Percentiles rank a stretch among this genome's conserved stretches.
These are phyloP conservation scores for Etia nguti DNA, from an alignment of 2,113 vertebrate species.

Conservation along the genomic window DNA sequence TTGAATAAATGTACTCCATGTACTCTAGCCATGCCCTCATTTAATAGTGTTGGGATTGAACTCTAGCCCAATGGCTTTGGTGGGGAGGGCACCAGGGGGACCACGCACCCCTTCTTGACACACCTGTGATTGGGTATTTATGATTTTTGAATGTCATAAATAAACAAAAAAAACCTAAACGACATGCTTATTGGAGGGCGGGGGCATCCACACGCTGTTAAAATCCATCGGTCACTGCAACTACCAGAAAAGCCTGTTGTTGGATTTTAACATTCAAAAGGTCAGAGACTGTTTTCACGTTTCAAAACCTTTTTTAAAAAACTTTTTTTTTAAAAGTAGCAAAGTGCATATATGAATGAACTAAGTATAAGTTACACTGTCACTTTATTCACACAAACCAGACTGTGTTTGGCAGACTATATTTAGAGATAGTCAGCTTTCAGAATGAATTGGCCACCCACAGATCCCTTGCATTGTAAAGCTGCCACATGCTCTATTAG, in stretches of 20 bases:
- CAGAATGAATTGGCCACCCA: constrained; percentile 54
- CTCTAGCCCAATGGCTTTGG: background rate
- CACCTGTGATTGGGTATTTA: background rate
- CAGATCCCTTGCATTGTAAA: constrained; percentile 62
- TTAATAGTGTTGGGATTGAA: background rate
- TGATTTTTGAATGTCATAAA: background rate
- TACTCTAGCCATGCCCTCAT: background rate
- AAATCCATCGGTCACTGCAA: background rate
- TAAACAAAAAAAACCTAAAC: background rate
- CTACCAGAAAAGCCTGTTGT: background rate
- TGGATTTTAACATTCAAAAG: background rate
- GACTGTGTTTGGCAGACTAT: constrained; percentile 51
- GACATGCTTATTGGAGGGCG: background rate
- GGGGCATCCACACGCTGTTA: background rate
- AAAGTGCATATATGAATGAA: background rate
- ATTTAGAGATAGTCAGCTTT: constrained; percentile 51
- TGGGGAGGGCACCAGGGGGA: background rate
- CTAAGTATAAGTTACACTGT: constrained; percentile 13
- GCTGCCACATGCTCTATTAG: constrained; percentile 69
- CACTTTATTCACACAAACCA: constrained; percentile 1
- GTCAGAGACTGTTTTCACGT: background rate
- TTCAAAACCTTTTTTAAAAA: background rate
- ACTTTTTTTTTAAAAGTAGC: background rate
- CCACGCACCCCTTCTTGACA: background rate
- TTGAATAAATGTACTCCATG: background rate